Conservation (phyloP, 2,113 vertebrate species). For the Scophthalmus maximus region DNA sequence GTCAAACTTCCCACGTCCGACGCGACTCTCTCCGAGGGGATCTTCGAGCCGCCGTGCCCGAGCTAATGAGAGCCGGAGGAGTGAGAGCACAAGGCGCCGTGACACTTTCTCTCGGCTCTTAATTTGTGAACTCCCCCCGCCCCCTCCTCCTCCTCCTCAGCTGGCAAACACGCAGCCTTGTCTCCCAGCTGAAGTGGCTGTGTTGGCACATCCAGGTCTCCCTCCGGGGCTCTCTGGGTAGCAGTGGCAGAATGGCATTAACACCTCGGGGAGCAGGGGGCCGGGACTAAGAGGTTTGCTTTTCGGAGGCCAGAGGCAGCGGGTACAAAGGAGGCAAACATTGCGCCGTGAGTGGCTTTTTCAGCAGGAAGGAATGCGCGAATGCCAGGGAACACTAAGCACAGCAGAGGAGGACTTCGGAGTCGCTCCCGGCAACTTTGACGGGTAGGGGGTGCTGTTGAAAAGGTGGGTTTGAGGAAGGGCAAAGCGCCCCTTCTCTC, state of each 20-base stretch:
- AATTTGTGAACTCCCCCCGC: conserved; percentile 73
- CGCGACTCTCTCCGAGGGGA: conserved; percentile 49
- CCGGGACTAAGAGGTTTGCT: conserved; percentile 60
- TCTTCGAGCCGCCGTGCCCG: conserved; percentile 43
- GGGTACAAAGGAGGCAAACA: conserved; percentile 34
- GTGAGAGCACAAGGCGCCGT: conserved; percentile 57
- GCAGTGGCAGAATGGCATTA: conserved; percentile 59
- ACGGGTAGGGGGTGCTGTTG: background rate
- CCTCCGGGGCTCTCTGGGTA: conserved; percentile 37
- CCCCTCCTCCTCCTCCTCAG: no score
- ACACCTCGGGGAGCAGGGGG: conserved; percentile 63
- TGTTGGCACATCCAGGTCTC: conserved; percentile 31
- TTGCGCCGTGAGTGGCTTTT: conserved; percentile 21
- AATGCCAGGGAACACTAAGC: background rate
- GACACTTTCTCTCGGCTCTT: conserved; percentile 59
- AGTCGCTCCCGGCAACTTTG: background rate
- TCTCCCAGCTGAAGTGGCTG: conserved; percentile 54
- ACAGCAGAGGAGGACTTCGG: background rate
- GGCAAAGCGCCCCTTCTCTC: no score
- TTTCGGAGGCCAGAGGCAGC: conserved; percentile 44
- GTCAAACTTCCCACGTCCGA: conserved; percentile 61
- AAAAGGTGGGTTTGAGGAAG: background rate
- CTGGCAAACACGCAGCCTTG: conserved; percentile 32
- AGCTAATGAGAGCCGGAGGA: conserved; percentile 72
- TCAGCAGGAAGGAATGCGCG: conserved; percentile 3